Conservation (phyloP, 2,888 invertebrate species). For the Standfussiana lucernea region DNA sequence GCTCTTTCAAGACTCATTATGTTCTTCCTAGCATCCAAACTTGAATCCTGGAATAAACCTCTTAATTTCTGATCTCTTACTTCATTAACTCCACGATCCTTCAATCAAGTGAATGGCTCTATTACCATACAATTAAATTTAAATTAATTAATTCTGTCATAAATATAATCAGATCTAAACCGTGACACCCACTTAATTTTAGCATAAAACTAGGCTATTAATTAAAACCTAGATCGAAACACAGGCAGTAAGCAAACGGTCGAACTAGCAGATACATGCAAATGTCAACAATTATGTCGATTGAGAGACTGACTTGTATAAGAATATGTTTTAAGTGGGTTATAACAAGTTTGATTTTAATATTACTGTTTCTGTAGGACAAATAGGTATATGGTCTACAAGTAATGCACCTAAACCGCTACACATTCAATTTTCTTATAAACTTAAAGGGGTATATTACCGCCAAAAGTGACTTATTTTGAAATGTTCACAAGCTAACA, state of each 20-base stretch:
- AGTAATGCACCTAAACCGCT: background rate
- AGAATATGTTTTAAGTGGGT: conserved; percentile 37
- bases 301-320: conserved; percentile 31
- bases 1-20: background rate
- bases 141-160: conserved; percentile 59
- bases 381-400: background rate
- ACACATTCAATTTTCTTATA: background rate
- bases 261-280: conserved; percentile 40
- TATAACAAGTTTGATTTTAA: conserved; percentile 33
- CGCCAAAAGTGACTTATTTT: no score
- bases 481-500: no score
- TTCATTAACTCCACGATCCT: background rate
- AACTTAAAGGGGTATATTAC: background rate
- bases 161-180: conserved; percentile 62
- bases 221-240: conserved; percentile 54
- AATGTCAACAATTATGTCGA: conserved; percentile 47
- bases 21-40: background rate
- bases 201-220: conserved; percentile 63
- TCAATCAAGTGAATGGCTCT: conserved; percentile 32
- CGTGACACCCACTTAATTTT: conserved; percentile 61
- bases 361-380: conserved; percentile 3
- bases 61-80: background rate
- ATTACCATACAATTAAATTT: conserved; percentile 54
- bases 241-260: conserved; percentile 14
- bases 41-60: background rate